Evolutionary conservation across 2,888 invertebrate genomes (phyloP), one percentile per base, ranked within the genome.

Genomic region (Mongoloraphidia duomilia): DNA sequence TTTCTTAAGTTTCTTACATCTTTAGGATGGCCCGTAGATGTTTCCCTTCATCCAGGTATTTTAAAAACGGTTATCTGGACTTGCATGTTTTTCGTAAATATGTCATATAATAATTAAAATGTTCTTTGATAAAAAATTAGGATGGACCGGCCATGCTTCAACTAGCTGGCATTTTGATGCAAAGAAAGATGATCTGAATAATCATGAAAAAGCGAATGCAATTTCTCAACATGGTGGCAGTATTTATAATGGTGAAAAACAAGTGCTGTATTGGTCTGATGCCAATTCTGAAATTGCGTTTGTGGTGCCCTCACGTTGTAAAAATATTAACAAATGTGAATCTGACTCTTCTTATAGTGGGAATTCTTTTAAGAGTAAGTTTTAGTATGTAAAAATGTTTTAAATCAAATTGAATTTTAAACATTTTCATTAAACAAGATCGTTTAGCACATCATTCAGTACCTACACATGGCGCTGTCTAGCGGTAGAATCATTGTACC

Each of bases 241-340:
- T 54, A 66, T 82, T 46, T 94, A 87, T 63, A 90, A 91, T 66
- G 94, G 93, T 0, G 77, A 82, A 48, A 80, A 82, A 50, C 82
- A 86, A 65, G 83, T 93, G 3, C 71, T 96, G 1, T 96, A 95
- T 67, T 96, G 95, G 95, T 88, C 94, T 2, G 95, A 96, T 67
- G 87, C 91, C 0, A 84, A 84, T 44, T 86, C 90, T 4, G 97
- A 98, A 72, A 82, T 97, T 48, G 93, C 95, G 2, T 95, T 97
- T 69, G 82, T 97, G 13, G 88, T 96, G 47, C 96, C 97, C 0
- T 75, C 77, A 2, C 63, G 66, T 17, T 48, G 48, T 43, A 42
- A 40, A 48, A 12, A 43, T 17, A 37, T 42, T 17, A 43, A 48
- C 36, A 34, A 12, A 8, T 12, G 10, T 1, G 34, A 40, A n/a